Evolutionary conservation across 23 tunicate species (phyloP).

Genomic region (Trididemnum nubilum): DNA sequence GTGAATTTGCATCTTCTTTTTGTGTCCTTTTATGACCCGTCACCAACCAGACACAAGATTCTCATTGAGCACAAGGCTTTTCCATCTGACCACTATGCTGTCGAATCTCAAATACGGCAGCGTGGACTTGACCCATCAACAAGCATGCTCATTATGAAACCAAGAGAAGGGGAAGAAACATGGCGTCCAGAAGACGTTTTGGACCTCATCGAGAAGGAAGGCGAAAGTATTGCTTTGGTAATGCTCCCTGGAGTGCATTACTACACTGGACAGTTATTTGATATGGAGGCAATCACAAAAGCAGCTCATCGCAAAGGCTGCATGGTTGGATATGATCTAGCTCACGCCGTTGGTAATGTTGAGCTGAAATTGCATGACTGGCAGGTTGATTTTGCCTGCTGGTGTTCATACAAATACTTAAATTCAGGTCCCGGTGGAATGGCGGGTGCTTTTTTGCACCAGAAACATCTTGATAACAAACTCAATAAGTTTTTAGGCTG

Average conservation of each 20-base stretch:
- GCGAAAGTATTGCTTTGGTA: constrained; percentile 75
- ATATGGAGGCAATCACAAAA: constrained; percentile 77
- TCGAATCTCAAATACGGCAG: constrained; percentile 74
- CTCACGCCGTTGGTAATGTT: constrained; percentile 83
- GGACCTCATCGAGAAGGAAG: constrained; percentile 60
- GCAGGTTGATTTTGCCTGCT: constrained; percentile 89
- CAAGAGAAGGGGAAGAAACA: constrained; percentile 48
- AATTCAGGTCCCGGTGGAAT: constrained; percentile 80
- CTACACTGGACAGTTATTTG: constrained; percentile 85
- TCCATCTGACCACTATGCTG: constrained; percentile 91
- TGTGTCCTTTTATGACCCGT: constrained; percentile 89
- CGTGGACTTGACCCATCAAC: constrained; percentile 56
- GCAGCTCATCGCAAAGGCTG: constrained; percentile 85
- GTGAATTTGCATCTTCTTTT: constrained; percentile 85
- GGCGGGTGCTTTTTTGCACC: constrained; percentile 85
- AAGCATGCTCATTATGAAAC: constrained; percentile 34
- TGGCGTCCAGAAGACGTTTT: constrained; percentile 47
- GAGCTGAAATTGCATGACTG: constrained; percentile 73
- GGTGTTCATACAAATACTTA: constrained; percentile 94
- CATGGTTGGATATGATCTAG: constrained; percentile 81
- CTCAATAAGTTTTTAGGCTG: constrained; percentile 72
- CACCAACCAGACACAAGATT: constrained; percentile 63
- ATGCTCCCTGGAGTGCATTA: constrained; percentile 83
- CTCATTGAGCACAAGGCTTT: constrained; percentile 80
- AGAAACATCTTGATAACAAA: constrained; percentile 41